phyloP scores from a whole-genome alignment of 2,797 vertebrate genomes.

The Fundulus diaphanus region DNA sequence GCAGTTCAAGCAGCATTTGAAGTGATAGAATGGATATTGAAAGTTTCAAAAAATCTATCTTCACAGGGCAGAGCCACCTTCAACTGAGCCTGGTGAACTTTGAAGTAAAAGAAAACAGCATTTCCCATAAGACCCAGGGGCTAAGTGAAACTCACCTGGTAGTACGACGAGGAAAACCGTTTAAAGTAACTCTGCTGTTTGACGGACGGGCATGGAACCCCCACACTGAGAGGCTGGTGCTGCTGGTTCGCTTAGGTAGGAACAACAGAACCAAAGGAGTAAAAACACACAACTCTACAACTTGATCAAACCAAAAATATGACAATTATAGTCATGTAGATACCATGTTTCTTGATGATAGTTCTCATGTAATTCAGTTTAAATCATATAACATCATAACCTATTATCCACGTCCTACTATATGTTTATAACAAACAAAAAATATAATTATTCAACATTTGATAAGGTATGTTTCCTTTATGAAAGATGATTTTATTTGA shows the following conservation, averaged over 20 bases:
- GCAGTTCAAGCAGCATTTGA: not conserved
- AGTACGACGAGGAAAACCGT: conserved; percentile 69
- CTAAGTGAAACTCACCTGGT: conserved; percentile 64
- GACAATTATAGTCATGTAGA: not conserved
- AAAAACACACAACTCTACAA: not conserved
- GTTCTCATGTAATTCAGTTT: not conserved
- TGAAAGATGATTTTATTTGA: not conserved
- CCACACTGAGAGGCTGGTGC: conserved; percentile 29
- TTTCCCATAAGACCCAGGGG: conserved; percentile 63
- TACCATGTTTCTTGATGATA: not conserved
- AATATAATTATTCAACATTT: not conserved
- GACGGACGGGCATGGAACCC: conserved; percentile 22
- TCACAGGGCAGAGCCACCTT: not conserved
- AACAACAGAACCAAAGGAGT: not conserved
- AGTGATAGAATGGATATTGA: not conserved
- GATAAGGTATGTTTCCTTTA: not conserved
- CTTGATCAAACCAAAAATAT: not conserved
- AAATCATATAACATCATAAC: not conserved
- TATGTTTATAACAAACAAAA: not conserved
- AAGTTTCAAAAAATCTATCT: not conserved
- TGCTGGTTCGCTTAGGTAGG: conserved; percentile 64
- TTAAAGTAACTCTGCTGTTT: conserved; percentile 67
- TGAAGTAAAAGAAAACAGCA: conserved; percentile 55
- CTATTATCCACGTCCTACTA: not conserved
- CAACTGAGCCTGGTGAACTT: conserved; percentile 62